Evolutionary conservation across 1,140 invertebrate genomes (phyloP), one percentile per base, ranked within the genome.

Genomic region (Lepidurus packardi): DNA sequence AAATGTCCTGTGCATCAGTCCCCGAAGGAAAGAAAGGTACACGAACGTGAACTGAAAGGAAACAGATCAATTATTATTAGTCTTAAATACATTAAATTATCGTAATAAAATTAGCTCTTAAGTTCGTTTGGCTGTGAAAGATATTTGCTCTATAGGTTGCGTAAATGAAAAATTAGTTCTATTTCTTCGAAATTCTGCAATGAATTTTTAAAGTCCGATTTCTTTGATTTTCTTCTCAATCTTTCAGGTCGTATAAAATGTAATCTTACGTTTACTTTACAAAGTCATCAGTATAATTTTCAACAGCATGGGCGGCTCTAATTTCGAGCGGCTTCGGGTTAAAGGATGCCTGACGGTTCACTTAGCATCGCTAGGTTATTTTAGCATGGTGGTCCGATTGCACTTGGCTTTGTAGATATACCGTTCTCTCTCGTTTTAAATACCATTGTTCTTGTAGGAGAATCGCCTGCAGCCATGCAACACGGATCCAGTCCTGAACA

Each of bases 381-480:
- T 44, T 16, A 13, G 8, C 74, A 75, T 77, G 24, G 24, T 45
- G 24, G 24, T 77, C 21, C 9, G 47, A 77, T 25, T 53, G 13
- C 44, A 43, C 47, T 41, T 75, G 11, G 25, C 21, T 45, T 77
- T 77, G 65, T 75, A 41, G 21, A 75, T 75, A 43, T 41, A 34
- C 42, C 44, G 3, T 43, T 75, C 74, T 43, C 42, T 34, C n/a
- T 43, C 34, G 44, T n/a, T 43, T 21, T 75, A 41, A 45, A 75
- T 76, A 34, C 34, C 47, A 47, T 75, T 65, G 25, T 77, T 43
- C 75, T 85, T 85, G 21, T 83, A 88, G 88, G 88, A 43, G 88
- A 89, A 81, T 87, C 88, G 83, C 88, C 88, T 13, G 88, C 88
- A 78, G 88, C 88, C 10, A 89, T 89, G 87, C 88, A 89, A 79